Base-by-base conservation (phyloP, 2,888 invertebrate genomes). In the Thysanoteuthis rhombus region DNA sequence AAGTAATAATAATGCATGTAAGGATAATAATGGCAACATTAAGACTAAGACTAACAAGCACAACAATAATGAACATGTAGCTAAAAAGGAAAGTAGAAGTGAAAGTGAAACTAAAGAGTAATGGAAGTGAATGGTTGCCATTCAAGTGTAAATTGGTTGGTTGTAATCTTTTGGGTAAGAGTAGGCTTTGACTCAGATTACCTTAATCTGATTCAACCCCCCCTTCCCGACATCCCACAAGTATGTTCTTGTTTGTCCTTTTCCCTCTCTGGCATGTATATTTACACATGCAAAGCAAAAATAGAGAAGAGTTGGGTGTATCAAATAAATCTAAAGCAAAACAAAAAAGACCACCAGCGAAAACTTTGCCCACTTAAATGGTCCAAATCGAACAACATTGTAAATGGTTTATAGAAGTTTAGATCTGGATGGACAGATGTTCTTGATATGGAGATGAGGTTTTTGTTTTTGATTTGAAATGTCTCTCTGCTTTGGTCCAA, bases 121-220 rank as follows among this genome's bases (percentile, higher is more conserved):
- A 52, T 52, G 75, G 75, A 75, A 75, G n/a, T 75, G 75, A 75
- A 75, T 75, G 75, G 2, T 75, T 75, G 75, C n/a, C 75, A 75
- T 75, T 75, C 75, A n/a, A 75, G 75, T 75, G 75, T 75, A 75
- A 75, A 75, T 75, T 75, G 75, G 75, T 75, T 75, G 75, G 75
- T 75, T 75, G 75, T 75, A 75, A 75, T 75, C 75, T 75, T 75
- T 75, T 75, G 75, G 75, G 75, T 36, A 75, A 75, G 75, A 75
- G 19, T 75, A n/a, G 75, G 75, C 75, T 75, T 75, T 75, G n/a
- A 75, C 75, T 75, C n/a, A 75, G 75, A 75, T 75, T 75, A 75
- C 75, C 75, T 75, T 75, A 75, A 75, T 75, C 75, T 75, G 75
- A 75, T 75, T 75, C 75, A 36, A n/a, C n/a, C n/a, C n/a, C 19